These are phyloP conservation scores for Falco peregrinus DNA, from an alignment of 2,797 vertebrate genomes.

Conservation along the genomic window DNA sequence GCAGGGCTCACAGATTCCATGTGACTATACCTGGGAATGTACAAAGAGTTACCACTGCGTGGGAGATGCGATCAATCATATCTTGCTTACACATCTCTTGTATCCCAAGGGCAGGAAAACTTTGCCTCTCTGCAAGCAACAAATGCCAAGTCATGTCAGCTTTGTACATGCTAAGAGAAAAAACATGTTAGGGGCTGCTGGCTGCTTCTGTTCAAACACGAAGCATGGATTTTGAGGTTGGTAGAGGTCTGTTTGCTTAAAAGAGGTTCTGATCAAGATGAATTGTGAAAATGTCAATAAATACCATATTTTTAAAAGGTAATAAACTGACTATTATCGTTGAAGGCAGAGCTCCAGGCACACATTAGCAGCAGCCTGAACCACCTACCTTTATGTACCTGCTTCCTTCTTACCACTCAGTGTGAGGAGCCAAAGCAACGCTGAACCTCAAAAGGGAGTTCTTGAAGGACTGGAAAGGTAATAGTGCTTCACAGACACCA, in stretches of 20 bases:
- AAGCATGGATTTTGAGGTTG: not conserved
- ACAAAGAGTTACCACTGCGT: accelerated
- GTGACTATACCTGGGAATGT: not conserved
- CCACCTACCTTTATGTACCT: not conserved
- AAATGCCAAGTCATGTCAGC: not conserved
- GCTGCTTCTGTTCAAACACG: not conserved
- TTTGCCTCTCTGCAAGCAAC: not conserved
- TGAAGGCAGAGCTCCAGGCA: not conserved
- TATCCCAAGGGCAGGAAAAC: not conserved
- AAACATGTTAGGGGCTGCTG: not conserved
- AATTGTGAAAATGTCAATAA: slow-evolving; percentile 41
- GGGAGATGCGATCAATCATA: not conserved
- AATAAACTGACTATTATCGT: not conserved
- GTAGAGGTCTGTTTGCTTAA: not conserved
- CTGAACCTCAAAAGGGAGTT: not conserved
- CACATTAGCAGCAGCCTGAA: not conserved
- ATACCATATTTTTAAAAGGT: not conserved
- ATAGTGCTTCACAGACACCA: not conserved
- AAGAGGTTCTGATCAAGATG: not conserved
- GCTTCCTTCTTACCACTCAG: not conserved
- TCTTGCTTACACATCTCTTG: not conserved
- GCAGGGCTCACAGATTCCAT: not conserved
- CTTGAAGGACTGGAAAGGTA: not conserved
- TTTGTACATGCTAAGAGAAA: not conserved
- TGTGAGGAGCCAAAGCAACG: not conserved